A percentile compares a stretch with the other conserved stretches of the same genome.
Evolutionary conservation across 2,888 invertebrate genomes (phyloP).

Genomic region (Cerceris rybyensis): DNA sequence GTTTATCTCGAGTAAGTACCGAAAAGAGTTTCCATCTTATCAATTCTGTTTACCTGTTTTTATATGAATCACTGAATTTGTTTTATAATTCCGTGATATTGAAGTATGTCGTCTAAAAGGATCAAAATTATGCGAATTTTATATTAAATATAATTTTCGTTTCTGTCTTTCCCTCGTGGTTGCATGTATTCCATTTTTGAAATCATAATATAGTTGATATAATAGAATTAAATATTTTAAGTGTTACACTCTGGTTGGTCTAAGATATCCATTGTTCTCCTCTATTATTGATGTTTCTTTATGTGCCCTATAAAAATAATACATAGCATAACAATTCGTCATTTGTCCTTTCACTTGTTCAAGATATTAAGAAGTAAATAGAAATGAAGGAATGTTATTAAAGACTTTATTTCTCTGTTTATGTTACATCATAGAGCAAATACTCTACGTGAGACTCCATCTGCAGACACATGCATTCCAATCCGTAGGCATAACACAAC

Average conservation of each 20-base stretch:
- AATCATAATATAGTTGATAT: too few relatives aligned
- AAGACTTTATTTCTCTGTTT: not conserved
- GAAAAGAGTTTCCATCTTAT: not conserved
- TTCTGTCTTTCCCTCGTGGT: too few relatives aligned
- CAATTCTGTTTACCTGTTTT: not conserved
- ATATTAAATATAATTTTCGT: too few relatives aligned
- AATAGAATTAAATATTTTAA: too few relatives aligned
- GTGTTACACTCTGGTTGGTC: too few relatives aligned
- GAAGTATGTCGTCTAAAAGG: not conserved
- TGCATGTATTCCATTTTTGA: too few relatives aligned
- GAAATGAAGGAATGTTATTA: not conserved
- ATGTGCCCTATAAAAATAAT: too few relatives aligned
- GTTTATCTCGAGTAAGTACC: slow-evolving; percentile 50
- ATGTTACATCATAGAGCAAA: slow-evolving; percentile 57
- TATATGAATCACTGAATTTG: not conserved
- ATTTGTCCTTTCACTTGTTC: slow-evolving; percentile 1
- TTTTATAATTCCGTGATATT: not conserved
- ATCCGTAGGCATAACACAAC: slow-evolving; percentile 74
- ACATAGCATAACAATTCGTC: not conserved
- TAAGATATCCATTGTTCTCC: too few relatives aligned
- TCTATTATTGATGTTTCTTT: too few relatives aligned
- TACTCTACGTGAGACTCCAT: slow-evolving; percentile 58
- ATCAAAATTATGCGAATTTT: too few relatives aligned
- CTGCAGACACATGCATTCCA: slow-evolving; percentile 72
- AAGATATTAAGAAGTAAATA: not conserved